These are phyloP conservation scores for Vulpes ferrilata DNA, from an alignment of 2,113 vertebrate genomes.

Conservation along the genomic window DNA sequence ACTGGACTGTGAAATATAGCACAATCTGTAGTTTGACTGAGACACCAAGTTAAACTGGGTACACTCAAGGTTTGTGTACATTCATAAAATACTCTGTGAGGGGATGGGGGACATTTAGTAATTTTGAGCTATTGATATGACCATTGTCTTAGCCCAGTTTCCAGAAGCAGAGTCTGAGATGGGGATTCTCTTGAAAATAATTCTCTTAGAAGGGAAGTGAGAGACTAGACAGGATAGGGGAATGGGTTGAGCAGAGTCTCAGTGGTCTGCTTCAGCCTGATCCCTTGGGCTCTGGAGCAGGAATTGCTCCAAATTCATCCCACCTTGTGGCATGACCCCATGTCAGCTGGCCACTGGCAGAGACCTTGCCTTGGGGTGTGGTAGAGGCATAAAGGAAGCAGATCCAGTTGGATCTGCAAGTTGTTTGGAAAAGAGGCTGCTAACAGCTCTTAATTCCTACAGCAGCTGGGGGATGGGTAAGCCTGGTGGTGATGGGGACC, in stretches of 20 bases:
- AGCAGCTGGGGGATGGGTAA: background rate
- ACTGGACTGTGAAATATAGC: background rate
- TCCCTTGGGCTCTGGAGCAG: background rate
- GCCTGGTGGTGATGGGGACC: background rate
- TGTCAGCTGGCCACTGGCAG: background rate
- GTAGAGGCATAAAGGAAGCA: background rate
- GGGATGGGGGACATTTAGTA: background rate
- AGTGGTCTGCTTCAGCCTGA: background rate
- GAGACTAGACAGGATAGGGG: too few relatives aligned
- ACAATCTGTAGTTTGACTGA: background rate
- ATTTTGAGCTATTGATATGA: background rate
- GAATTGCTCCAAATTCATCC: background rate
- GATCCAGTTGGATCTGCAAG: background rate
- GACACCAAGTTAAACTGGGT: background rate
- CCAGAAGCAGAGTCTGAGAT: background rate
- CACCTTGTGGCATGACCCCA: background rate
- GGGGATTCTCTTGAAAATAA: background rate
- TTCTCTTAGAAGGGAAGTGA: background rate
- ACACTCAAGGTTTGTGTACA: background rate
- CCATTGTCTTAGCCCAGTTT: background rate
- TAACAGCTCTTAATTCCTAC: background rate
- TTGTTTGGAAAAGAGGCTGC: background rate
- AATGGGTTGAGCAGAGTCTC: background rate
- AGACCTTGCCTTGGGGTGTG: background rate
- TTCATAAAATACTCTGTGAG: background rate